Percentiles rank a stretch among this genome's conserved stretches.
phyloP scores from a whole-genome alignment of 1,140 invertebrate genomes.

The Dendroctonus ponderosae region DNA sequence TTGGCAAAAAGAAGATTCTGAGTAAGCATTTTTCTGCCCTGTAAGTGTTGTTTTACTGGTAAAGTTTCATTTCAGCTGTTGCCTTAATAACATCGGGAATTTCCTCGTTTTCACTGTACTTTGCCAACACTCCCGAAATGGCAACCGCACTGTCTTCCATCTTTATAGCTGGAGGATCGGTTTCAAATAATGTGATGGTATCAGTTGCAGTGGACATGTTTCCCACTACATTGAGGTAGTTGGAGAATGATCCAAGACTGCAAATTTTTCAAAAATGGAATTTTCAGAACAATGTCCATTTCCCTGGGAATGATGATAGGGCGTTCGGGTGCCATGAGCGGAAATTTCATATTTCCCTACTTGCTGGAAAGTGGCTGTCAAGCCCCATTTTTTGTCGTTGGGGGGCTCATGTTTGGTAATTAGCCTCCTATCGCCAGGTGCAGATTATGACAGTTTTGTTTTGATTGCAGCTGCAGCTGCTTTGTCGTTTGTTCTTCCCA shows the following conservation, averaged over 20 bases:
- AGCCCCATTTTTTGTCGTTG: conserved; percentile 43
- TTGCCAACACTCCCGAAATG: conserved; percentile 33
- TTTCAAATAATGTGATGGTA: conserved; percentile 41
- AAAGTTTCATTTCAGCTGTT: not conserved
- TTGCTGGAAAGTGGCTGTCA: conserved; percentile 42
- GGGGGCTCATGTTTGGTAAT: conserved; percentile 28
- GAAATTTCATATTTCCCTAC: conserved; percentile 44
- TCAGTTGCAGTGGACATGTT: conserved; percentile 45
- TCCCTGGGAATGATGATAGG: conserved; percentile 42
- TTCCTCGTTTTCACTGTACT: conserved; percentile 36
- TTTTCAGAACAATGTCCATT: conserved; percentile 42
- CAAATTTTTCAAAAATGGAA: not conserved
- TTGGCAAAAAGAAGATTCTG: conserved; percentile 39
- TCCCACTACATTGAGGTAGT: conserved; percentile 45
- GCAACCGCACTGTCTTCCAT: conserved; percentile 33
- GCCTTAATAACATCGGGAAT: conserved; percentile 22
- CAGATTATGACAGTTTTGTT: too few species aligned
- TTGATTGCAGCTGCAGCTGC: conserved; percentile 12
- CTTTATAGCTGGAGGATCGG: conserved; percentile 35
- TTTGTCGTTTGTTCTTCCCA: conserved; percentile 12
- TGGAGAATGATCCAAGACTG: not conserved
- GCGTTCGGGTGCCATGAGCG: conserved; percentile 40
- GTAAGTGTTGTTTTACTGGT: too few species aligned
- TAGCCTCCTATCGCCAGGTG: not conserved
- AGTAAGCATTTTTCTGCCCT: conserved; percentile 14